These are phyloP conservation scores for Hafferia zeledoni DNA, from an alignment of 2,797 vertebrate genomes.

Conservation along the genomic window DNA sequence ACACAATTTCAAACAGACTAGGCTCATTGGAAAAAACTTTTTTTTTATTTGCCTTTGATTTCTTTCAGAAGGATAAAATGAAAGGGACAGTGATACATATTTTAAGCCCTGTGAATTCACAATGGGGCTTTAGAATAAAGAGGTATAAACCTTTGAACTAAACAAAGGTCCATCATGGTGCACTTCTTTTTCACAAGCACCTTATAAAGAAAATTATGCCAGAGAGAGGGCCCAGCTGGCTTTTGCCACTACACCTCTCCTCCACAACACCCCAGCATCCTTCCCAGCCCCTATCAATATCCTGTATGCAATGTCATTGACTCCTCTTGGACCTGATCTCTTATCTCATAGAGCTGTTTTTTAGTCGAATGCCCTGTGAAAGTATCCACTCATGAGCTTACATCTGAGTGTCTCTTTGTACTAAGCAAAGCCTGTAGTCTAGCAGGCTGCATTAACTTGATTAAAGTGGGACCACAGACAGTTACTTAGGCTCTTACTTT, in stretches of 20 bases:
- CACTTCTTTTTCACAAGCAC: constrained; percentile 87
- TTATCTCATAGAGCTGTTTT: constrained; percentile 72
- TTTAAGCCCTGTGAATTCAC: constrained; percentile 95
- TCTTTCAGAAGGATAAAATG: constrained; percentile 92
- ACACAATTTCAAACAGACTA: constrained; percentile 89
- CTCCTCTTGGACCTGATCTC: constrained; percentile 74
- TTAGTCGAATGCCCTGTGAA: constrained; percentile 80
- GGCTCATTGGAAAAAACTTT: constrained; percentile 76
- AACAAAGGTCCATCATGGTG: constrained; percentile 94
- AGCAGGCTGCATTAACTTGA: constrained; percentile 95
- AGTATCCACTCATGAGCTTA: constrained; percentile 79
- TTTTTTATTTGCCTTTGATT: constrained; percentile 90
- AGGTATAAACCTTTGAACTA: constrained; percentile 98
- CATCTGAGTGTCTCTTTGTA: constrained; percentile 93
- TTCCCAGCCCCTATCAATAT: constrained; percentile 63
- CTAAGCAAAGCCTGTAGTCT: constrained; percentile 82
- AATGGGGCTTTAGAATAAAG: constrained; percentile 98
- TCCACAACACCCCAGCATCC: constrained; percentile 53
- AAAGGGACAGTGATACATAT: constrained; percentile 99
- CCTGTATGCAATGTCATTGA: constrained; percentile 59
- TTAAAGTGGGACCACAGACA: constrained; percentile 89
- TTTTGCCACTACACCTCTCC: constrained; percentile 72
- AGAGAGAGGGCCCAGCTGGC: constrained; percentile 77
- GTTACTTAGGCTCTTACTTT: constrained; percentile 86
- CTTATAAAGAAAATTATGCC: constrained; percentile 85